These are phyloP conservation scores for Tetragonisca angustula DNA, from an alignment of 2,888 invertebrate species.

Conservation along the genomic window DNA sequence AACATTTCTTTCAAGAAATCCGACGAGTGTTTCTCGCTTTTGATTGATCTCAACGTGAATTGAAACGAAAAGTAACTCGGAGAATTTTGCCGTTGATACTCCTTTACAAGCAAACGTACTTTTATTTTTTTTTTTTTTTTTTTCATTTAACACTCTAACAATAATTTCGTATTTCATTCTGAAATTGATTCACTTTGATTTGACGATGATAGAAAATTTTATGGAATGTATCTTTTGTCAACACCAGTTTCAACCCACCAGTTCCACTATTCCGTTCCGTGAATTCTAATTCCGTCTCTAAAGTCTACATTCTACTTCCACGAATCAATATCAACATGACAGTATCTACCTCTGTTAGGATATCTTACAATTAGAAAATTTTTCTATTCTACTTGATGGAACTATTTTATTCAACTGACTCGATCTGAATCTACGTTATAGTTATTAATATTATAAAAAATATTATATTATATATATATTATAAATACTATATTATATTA, in stretches of 20 bases:
- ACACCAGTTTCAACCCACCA: neutral
- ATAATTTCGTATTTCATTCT: neutral
- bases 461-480: no score
- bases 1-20: no score
- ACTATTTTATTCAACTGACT: no score
- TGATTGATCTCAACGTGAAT: neutral
- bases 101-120: neutral
- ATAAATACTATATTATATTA: no score
- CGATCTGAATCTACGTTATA: no score
- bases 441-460: neutral
- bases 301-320: neutral
- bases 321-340: neutral
- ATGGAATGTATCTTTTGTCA: neutral
- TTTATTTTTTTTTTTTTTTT: no score
- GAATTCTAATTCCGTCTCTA: neutral
- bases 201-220: neutral
- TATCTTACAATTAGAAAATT: neutral
- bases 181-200: neutral
- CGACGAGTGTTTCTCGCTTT: neutral
- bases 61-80: neutral
- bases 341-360: neutral
- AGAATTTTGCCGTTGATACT: neutral
- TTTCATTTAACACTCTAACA: neutral
- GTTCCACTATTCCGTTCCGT: neutral
- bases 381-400: neutral